A percentile compares a stretch with the other conserved stretches of the same genome.
Conservation (phyloP, 2,888 invertebrate species). For the Germaria angustata region DNA sequence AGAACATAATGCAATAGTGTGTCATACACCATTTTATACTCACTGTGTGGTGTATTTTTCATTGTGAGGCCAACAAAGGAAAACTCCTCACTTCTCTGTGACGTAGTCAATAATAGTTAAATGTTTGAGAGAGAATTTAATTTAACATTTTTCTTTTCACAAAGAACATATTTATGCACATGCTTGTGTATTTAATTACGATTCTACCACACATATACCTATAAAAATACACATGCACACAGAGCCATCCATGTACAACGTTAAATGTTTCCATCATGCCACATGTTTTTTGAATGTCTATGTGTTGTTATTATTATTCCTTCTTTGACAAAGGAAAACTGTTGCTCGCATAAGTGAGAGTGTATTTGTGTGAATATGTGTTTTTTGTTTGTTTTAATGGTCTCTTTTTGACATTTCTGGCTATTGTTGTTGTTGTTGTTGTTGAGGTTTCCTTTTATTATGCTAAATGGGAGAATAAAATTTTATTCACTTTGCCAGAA, state of each 20-base stretch:
- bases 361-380: conserved; percentile 19
- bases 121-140: conserved; percentile 42
- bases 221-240: too few relatives aligned
- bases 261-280: conserved; percentile 11
- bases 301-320: conserved; percentile 7
- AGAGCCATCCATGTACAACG: not conserved
- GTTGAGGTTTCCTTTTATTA: conserved; percentile 3
- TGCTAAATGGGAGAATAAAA: conserved; percentile 27
- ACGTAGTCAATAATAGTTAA: conserved; percentile 53
- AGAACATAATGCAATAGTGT: conserved; percentile 6
- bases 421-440: conserved; percentile 24
- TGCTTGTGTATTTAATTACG: conserved; percentile 25
- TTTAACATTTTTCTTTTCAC: conserved; percentile 10
- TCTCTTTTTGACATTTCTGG: not conserved
- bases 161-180: not conserved
- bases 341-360: conserved; percentile 50
- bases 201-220: conserved; percentile 35
- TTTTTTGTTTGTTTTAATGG: conserved; percentile 2
- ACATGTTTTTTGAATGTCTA: conserved; percentile 29
- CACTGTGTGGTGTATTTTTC: conserved; percentile 42
- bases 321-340: conserved; percentile 56
- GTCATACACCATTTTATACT: conserved; percentile 7
- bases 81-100: conserved; percentile 65
- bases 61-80: conserved; percentile 39
- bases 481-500: conserved; percentile 7